These are phyloP conservation scores for Ornithorhynchus anatinus DNA, from an alignment of 2,113 vertebrate species.

Conservation along the genomic window DNA sequence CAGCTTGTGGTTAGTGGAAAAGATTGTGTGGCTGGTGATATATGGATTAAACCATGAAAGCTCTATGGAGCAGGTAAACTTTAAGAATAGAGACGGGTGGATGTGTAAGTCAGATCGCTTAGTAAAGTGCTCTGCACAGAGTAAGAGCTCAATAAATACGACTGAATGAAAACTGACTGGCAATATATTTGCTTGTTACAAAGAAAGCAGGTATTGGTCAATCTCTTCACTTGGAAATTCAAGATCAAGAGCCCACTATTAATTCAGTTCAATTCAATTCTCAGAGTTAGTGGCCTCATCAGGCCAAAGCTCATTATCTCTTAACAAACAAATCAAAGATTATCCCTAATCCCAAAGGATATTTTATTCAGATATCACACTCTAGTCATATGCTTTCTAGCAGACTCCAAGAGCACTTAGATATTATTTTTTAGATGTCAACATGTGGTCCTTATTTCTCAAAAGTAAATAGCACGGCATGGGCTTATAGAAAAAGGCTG, in stretches of 20 bases:
- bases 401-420: constrained; percentile 69
- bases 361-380: constrained; percentile 59
- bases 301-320: constrained; percentile 20
- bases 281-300: constrained; percentile 35
- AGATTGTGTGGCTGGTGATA: no score
- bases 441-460: constrained; percentile 79
- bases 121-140: no score
- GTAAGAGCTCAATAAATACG: no score
- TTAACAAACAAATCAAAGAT: constrained; percentile 41
- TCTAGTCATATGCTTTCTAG: constrained; percentile 60
- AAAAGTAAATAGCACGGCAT: constrained; percentile 72
- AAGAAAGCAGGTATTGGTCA: constrained; percentile 26
- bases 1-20: no score
- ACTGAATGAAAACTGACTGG: no score
- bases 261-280: background rate
- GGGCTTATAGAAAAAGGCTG: constrained; percentile 56
- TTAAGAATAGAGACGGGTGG: no score
- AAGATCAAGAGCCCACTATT: constrained; percentile 47
- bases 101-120: no score
- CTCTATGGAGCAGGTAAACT: no score
- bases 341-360: constrained; percentile 33
- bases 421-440: constrained; percentile 67
- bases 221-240: constrained; percentile 36
- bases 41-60: no score
- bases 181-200: constrained; percentile 35